Evolutionary conservation across 2,888 invertebrate genomes (phyloP).

Genomic region (Thelaira solivaga): DNA sequence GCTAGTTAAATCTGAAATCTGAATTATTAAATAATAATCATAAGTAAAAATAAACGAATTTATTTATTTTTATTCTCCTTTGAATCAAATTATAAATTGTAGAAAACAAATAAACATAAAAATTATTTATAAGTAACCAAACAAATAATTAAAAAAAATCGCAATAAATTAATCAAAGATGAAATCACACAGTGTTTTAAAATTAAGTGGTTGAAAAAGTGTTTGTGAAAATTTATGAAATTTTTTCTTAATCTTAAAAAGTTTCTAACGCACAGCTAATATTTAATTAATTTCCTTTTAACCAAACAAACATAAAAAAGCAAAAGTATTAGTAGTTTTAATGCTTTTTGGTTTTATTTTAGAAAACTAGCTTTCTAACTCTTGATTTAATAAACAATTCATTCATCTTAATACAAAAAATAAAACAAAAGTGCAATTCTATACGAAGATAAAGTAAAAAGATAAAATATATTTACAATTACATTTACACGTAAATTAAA

Average conservation of each 20-base stretch:
- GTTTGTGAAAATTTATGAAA: not conserved
- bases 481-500: conserved; percentile 47
- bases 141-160: not conserved
- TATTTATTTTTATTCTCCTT: conserved; percentile 1
- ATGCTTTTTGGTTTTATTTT: conserved; percentile 10
- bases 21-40: too few relatives aligned
- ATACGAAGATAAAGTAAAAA: conserved; percentile 41
- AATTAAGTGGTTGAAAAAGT: too few relatives aligned
- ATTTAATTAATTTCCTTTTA: not conserved
- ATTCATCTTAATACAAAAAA: conserved; percentile 16
- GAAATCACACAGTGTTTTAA: too few relatives aligned
- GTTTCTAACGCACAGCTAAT: conserved; percentile 39
- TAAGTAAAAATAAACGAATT: not conserved
- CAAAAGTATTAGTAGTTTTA: not conserved
- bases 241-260: not conserved
- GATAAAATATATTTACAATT: conserved; percentile 60
- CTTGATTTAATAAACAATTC: conserved; percentile 16
- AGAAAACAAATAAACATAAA: not conserved
- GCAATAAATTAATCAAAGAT: too few relatives aligned
- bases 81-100: conserved; percentile 1
- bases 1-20: conserved; percentile 26
- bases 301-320: not conserved
- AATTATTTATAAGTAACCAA: conserved; percentile 3
- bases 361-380: conserved; percentile 27
- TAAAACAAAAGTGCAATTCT: conserved; percentile 62